A percentile compares a stretch with the other conserved stretches of the same genome.
Evolutionary conservation across 2,113 vertebrate species (phyloP).

Genomic region (Marmota flaviventris): DNA sequence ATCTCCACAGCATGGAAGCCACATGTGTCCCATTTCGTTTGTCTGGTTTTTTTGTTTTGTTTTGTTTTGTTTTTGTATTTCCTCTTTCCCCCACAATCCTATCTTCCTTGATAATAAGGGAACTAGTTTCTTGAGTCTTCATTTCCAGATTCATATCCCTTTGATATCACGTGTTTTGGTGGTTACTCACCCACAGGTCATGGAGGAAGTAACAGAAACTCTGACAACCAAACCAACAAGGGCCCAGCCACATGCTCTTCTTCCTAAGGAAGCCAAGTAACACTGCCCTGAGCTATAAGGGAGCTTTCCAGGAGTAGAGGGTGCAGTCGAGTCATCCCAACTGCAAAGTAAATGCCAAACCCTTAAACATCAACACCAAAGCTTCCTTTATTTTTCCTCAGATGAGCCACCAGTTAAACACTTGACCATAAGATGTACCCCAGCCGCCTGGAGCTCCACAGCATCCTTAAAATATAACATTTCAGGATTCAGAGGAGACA

Average conservation of each 20-base stretch:
- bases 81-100: background rate
- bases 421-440: background rate
- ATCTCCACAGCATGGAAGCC: background rate
- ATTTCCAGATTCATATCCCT: background rate
- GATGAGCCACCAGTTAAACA: background rate
- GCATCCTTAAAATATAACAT: background rate
- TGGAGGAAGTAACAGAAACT: background rate
- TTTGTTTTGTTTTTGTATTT: background rate
- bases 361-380: background rate
- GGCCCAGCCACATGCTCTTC: background rate
- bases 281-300: background rate
- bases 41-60: background rate
- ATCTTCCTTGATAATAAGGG: constrained; percentile 23
- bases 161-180: background rate
- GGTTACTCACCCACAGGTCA: background rate
- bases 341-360: constrained; percentile 47
- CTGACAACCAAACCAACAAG: background rate
- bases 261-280: background rate
- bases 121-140: background rate
- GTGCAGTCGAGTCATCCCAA: background rate
- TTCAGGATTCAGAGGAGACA: background rate
- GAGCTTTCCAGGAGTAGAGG: background rate
- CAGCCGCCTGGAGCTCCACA: background rate
- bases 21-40: background rate
- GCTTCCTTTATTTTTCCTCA: background rate